Base-by-base conservation (phyloP, 1,140 invertebrate genomes). In the Listronotus oregonensis region DNA sequence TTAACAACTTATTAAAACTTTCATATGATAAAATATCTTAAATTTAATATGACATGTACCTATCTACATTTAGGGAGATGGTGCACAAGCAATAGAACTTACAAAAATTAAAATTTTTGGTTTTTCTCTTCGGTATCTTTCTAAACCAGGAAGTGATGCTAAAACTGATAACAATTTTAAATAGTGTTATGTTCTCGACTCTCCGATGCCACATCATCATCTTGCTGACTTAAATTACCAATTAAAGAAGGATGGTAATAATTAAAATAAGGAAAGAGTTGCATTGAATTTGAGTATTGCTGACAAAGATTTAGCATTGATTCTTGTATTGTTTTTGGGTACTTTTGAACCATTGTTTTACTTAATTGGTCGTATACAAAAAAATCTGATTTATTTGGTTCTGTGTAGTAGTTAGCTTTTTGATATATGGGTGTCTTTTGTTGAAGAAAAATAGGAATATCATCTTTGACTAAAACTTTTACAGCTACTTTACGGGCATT, bases 381-480 rank as follows among this genome's bases (percentile, higher is more conserved):
- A n/a, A 74, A 71, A 39, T 77, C 75, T 11, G 50, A 59, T 54
- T 77, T 75, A 10, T 15, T 55, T 1, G 54, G 55, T 17, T 77
- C 76, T 6, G 66, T 32, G 50, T 73, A 75, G 54, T 69, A 74
- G 2, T 46, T 65, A 4, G 50, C 50, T 51, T 72, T 73, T 59
- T 77, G 43, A 67, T 73, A 75, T 67, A 81, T 56, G 66, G 61
- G 69, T 12, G 56, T 42, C 43, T 68, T 73, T 61, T 65, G 67
- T 64, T 73, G 76, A 1, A 77, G 67, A 63, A 79, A 68, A 71
- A 82, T 65, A 10, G 84, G 78, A 72, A 83, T 85, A 60, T 93
- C 90, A 66, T 94, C 90, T 61, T 93, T 90, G 1, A 97, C 93
- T 17, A 97, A 79, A 0, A 97, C 90, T 73, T 95, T 94, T 0